Percentiles rank a stretch among this genome's conserved stretches.
Conservation (phyloP, 2,113 vertebrate species). For the Catharus minimus region DNA sequence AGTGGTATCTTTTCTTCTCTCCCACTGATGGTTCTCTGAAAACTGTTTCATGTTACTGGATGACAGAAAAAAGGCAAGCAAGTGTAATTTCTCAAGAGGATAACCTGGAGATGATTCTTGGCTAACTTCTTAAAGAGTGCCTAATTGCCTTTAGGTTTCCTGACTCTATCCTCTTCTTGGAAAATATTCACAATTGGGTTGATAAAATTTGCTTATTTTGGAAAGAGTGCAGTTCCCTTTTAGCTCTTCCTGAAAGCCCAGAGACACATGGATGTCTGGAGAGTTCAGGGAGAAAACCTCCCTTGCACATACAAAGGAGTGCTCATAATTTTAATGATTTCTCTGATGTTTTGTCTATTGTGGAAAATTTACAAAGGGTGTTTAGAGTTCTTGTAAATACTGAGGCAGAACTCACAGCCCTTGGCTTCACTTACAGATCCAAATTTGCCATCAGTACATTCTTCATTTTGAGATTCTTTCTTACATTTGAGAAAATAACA, state of each 20-base stretch:
- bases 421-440: not conserved
- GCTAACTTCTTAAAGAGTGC: not conserved
- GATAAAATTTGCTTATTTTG: conserved; percentile 33
- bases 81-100: conserved; percentile 5
- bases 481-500: not conserved
- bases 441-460: not conserved
- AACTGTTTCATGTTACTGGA: not conserved
- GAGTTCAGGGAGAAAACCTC: not conserved
- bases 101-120: not conserved
- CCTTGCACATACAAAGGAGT: not conserved
- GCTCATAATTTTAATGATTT: not conserved
- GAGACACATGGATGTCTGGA: not conserved
- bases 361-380: not conserved
- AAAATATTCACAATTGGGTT: not conserved
- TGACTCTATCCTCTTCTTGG: not conserved
- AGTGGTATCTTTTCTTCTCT: not conserved
- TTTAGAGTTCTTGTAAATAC: not conserved
- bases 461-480: not conserved
- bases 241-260: not conserved
- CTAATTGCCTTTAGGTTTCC: not conserved
- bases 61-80: not conserved
- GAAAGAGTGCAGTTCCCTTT: not conserved
- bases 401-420: not conserved
- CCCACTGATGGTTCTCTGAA: not conserved
- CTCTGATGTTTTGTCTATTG: conserved; percentile 46